A percentile compares a stretch with the other conserved stretches of the same genome.
These are phyloP conservation scores for Strix aluco DNA, from an alignment of 2,113 vertebrate species.

Conservation along the genomic window DNA sequence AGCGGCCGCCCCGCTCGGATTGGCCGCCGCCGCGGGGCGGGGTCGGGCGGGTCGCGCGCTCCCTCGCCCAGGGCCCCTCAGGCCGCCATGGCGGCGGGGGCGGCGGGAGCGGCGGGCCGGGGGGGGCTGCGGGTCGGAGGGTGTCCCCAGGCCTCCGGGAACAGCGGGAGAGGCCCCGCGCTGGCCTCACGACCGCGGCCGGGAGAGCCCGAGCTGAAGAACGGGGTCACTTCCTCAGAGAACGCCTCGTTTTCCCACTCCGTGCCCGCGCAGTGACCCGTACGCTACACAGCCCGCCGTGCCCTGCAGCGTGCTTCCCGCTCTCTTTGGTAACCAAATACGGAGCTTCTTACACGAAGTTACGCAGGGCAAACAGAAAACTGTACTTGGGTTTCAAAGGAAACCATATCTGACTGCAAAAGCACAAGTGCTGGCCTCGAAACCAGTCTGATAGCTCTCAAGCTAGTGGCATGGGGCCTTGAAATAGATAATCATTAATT, in stretches of 20 bases:
- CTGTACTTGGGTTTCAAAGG: not conserved
- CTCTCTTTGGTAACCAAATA: rapidly evolving
- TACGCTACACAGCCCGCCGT: rapidly evolving
- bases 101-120: too few species aligned
- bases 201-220: not conserved
- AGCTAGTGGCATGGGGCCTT: not conserved
- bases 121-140: too few species aligned
- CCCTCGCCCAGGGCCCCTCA: not conserved
- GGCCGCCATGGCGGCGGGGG: not conserved
- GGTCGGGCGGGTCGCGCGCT: not conserved
- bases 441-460: not conserved
- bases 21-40: not conserved
- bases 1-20: not conserved
- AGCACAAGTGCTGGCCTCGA: not conserved
- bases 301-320: rapidly evolving
- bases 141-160: too few species aligned
- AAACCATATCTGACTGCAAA: not conserved
- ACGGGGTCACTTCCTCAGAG: not conserved
- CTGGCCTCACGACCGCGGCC: not conserved
- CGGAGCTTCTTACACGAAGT: rapidly evolving
- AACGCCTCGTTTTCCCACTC: rapidly evolving
- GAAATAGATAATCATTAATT: not conserved
- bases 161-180: not conserved
- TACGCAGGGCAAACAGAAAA: not conserved
- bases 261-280: too few species aligned